Evolutionary conservation across 1,140 invertebrate genomes (phyloP).

Genomic region (Tetraneura akinire): DNA sequence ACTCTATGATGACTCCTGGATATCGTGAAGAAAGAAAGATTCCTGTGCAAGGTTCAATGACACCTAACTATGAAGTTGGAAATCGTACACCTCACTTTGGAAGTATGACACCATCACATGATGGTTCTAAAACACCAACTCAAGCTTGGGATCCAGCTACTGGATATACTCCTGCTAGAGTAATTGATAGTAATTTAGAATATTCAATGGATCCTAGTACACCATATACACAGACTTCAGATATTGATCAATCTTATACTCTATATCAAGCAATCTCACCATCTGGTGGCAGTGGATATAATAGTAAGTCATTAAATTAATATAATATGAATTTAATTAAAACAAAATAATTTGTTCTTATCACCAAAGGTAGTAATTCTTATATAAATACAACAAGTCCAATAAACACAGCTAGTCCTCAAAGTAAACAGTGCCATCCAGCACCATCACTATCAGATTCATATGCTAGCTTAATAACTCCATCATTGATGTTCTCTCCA

Average conservation of each 20-base stretch:
- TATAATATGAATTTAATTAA: constrained; percentile 68
- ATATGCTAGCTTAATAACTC: constrained; percentile 44
- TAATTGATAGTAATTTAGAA: constrained; percentile 62
- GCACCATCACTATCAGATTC: constrained; percentile 38
- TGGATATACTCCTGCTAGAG: constrained; percentile 81
- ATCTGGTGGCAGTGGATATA: constrained; percentile 61
- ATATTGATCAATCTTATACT: constrained; percentile 81
- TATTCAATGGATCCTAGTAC: constrained; percentile 73
- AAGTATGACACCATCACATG: constrained; percentile 89
- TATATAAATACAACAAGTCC: constrained; percentile 36
- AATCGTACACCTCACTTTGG: constrained; percentile 89
- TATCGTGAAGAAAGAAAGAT: constrained; percentile 82
- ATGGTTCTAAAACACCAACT: constrained; percentile 83
- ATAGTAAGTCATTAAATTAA: constrained; percentile 63
- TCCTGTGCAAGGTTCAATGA: constrained; percentile 83
- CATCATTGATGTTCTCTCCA: constrained; percentile 37
- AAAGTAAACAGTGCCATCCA: constrained; percentile 35
- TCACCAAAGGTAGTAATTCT: constrained; percentile 28
- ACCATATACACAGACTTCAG: constrained; percentile 92
- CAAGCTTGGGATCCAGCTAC: constrained; percentile 85
- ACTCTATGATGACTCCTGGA: constrained; percentile 79
- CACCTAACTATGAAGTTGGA: constrained; percentile 85
- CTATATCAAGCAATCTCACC: constrained; percentile 84
- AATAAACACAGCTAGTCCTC: constrained; percentile 34
- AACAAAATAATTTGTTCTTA: constrained; percentile 62